phyloP scores from a whole-genome alignment of 2,797 vertebrate genomes.

The Glyptemys insculpta region DNA sequence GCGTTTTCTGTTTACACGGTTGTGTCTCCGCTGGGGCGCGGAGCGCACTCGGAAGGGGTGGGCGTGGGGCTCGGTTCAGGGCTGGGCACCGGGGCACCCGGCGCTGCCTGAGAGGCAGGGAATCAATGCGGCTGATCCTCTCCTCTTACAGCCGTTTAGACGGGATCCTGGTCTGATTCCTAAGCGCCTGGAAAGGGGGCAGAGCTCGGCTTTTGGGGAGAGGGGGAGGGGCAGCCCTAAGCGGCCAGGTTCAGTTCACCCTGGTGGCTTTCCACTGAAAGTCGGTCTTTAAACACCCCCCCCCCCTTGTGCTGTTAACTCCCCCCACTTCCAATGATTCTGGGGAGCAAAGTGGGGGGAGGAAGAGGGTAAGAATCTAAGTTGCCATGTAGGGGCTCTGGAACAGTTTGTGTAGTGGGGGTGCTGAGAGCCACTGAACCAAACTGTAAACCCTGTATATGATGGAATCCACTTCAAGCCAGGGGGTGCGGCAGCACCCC shows the following conservation, averaged over 20 bases:
- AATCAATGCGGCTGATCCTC: too few relatives aligned
- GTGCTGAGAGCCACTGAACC: too few relatives aligned
- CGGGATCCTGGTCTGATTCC: not conserved
- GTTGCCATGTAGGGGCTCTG: not conserved
- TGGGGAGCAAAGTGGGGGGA: not conserved
- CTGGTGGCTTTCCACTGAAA: fast-evolving
- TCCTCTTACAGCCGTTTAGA: too few relatives aligned
- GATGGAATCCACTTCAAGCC: not conserved
- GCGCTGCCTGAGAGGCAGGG: not conserved
- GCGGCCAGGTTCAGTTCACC: constrained; percentile 19
- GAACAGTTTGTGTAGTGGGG: too few relatives aligned
- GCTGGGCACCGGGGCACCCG: not conserved
- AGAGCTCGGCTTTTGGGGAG: not conserved
- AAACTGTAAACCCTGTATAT: not conserved
- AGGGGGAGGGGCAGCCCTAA: not conserved
- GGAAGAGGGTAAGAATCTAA: not conserved
- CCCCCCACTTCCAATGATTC: too few relatives aligned
- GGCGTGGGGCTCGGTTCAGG: not conserved
- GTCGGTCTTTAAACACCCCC: not conserved
- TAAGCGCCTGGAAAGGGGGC: not conserved
- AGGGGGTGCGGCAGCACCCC: too few relatives aligned
- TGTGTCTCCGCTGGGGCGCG: not conserved
- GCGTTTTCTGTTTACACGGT: not conserved
- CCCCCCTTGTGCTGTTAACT: not conserved
- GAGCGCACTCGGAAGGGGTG: not conserved